Conservation (phyloP, 2,888 invertebrate species). For the Rhopalosiphum nymphaeae region DNA sequence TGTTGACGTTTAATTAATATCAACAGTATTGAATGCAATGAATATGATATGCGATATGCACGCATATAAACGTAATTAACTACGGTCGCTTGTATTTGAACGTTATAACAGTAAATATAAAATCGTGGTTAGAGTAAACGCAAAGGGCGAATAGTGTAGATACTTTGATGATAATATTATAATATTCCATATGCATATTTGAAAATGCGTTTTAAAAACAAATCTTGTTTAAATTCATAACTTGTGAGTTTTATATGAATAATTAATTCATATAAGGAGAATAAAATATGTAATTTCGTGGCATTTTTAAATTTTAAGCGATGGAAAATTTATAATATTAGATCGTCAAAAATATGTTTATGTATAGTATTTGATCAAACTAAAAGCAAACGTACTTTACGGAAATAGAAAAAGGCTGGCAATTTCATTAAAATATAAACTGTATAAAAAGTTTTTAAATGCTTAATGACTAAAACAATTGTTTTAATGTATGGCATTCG, state of each 20-base stretch:
- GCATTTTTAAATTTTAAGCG: not conserved
- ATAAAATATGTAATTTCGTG: not conserved
- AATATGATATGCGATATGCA: not conserved
- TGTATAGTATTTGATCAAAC: not conserved
- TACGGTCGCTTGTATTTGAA: not conserved
- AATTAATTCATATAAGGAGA: not conserved
- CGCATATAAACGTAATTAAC: conserved; percentile 34
- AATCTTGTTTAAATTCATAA: not conserved
- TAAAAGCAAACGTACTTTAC: not conserved
- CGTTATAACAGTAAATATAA: not conserved
- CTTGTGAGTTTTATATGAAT: not conserved
- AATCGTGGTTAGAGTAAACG: not conserved
- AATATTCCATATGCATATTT: not conserved
- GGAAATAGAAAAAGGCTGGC: not conserved
- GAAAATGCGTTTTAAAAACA: not conserved
- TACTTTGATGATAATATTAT: not conserved
- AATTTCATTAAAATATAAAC: conserved; percentile 27
- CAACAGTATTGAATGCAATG: conserved; percentile 30
- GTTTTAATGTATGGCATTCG: conserved; percentile 33
- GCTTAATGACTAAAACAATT: conserved; percentile 39
- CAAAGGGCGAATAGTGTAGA: not conserved
- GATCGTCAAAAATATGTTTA: not conserved
- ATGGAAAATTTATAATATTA: not conserved
- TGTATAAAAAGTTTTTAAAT: conserved; percentile 21
- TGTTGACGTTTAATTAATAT: conserved; percentile 52